Evolutionary conservation across 2,888 invertebrate genomes (phyloP), one percentile per base, ranked within the genome.

Genomic region (Eudasyphora cyanicolor): DNA sequence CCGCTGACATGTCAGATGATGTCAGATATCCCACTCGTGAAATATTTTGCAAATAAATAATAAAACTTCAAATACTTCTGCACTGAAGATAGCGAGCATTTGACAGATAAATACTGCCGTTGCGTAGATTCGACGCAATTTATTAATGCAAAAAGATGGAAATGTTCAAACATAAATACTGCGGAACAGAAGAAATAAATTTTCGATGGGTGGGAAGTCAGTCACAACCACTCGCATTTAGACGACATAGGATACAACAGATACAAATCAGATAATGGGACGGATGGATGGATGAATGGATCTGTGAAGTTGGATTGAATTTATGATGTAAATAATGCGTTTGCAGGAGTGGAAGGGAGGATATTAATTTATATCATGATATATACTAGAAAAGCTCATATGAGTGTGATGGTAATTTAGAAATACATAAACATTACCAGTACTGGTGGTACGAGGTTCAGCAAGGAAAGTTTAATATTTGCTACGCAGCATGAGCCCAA

Each of bases 111-210:
- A 24, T 42, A 42, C 67, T 38, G 24, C 42, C n/a, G n/a, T n/a
- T 42, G 10, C 42, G 35, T 67, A 67, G 19, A 60, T 60, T 29
- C n/a, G 27, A 24, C 67, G 67, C 67, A 38, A 79, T 79, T 79
- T 76, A 79, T 82, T 79, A 71, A 82, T 79, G 70, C 71, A 49
- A 76, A 79, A 78, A 42, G 75, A 79, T 71, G 64, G 75, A 82
- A 79, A 82, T 79, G 67, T 14, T 42, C 67, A 35, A 32, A 14
- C 60, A 67, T 21, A 67, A 64, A 42, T 67, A 67, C 38, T 21
- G n/a, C n/a, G 8, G 27, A 51, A 7, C 14, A 14, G 4, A 57
- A 57, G 12, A 57, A 57, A 57, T 57, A 57, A 24, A 27, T 27
- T 24, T 57, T n/a, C 14, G 51, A 14, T 45, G 57, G 57, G 3